Evolutionary conservation across 2,797 vertebrate species (phyloP).

Genomic region (Jordanella pulchra): DNA sequence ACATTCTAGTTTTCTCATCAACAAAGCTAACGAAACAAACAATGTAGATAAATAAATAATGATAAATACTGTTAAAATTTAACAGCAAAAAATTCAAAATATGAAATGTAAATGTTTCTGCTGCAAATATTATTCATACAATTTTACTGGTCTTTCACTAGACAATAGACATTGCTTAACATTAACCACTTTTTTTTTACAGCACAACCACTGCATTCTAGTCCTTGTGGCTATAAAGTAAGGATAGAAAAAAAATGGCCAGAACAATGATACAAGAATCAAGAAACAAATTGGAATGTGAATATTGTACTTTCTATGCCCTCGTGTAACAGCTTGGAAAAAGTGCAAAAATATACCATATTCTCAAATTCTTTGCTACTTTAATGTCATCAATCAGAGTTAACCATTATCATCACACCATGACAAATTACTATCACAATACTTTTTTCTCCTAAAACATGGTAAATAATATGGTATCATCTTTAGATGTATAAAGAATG

Average conservation of each 20-base stretch:
- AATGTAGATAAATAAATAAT: neutral
- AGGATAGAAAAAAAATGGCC: neutral
- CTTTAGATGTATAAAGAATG: neutral
- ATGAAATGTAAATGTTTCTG: neutral
- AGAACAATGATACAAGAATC: neutral
- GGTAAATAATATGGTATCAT: neutral
- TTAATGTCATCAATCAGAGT: neutral
- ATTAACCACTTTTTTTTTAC: neutral
- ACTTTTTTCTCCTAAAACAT: neutral
- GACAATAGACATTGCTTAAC: neutral
- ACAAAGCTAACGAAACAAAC: neutral
- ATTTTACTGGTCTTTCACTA: neutral
- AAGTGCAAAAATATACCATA: neutral
- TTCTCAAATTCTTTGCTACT: too few relatives aligned
- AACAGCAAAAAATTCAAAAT: neutral
- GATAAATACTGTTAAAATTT: neutral
- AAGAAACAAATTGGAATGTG: neutral
- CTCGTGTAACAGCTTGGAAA: neutral
- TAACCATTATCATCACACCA: neutral
- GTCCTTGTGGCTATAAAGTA: neutral
- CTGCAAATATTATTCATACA: neutral
- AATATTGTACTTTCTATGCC: neutral
- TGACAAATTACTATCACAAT: neutral
- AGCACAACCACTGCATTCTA: neutral
- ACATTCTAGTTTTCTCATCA: neutral